Evolutionary conservation across 2,888 invertebrate genomes (phyloP).

Genomic region (Drosophila robusta): DNA sequence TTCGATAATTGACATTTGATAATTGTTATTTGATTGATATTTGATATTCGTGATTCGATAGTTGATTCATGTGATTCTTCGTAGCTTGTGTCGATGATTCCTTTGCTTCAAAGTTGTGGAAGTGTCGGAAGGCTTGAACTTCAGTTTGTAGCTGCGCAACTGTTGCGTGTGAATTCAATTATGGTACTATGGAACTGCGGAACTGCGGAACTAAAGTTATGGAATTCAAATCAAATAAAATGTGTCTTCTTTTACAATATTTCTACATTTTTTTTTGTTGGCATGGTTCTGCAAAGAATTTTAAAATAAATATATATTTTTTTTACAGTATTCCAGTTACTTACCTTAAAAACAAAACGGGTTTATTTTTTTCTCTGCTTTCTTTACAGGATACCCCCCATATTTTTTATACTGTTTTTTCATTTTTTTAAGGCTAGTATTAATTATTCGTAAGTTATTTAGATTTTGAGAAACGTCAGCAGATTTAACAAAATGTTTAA

Average conservation of each 20-base stretch:
- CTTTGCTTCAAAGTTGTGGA: background rate
- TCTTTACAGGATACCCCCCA: conserved; percentile 2
- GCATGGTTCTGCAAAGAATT: background rate
- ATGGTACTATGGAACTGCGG: background rate
- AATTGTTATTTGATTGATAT: background rate
- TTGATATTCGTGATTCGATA: background rate
- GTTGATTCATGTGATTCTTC: background rate
- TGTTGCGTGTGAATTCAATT: background rate
- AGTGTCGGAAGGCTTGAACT: background rate
- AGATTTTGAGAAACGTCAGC: background rate
- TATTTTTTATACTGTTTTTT: background rate
- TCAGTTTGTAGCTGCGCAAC: conserved; percentile 14
- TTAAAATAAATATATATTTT: too few species aligned
- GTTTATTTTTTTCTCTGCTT: background rate
- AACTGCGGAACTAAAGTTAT: background rate
- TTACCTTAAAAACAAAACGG: background rate
- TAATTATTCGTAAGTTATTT: too few species aligned
- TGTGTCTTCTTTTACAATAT: background rate
- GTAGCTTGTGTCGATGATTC: background rate
- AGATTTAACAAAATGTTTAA: too few species aligned
- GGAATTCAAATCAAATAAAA: conserved; percentile 10
- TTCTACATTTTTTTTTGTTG: background rate
- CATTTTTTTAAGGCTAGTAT: conserved; percentile 1
- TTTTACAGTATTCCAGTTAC: background rate
- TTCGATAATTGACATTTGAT: background rate